A percentile compares a stretch with the other conserved stretches of the same genome.
phyloP scores from a whole-genome alignment of 2,797 vertebrate genomes.

The Scyliorhinus canicula region DNA sequence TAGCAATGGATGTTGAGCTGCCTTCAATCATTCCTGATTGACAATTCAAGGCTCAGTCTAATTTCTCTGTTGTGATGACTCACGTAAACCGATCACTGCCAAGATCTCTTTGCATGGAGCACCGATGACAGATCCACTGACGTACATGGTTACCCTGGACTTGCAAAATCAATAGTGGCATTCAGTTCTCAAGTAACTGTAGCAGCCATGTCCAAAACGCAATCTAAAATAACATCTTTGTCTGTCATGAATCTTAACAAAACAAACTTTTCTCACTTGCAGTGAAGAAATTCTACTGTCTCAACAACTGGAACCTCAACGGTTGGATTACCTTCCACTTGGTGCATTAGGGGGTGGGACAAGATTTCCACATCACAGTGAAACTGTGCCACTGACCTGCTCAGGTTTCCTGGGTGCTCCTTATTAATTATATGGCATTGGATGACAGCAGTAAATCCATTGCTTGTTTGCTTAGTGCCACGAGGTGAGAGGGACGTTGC shows the following conservation, averaged over 20 bases:
- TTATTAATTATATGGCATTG: background rate
- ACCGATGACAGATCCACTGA: background rate
- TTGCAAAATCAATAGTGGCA: background rate
- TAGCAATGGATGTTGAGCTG: background rate
- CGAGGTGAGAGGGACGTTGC: background rate
- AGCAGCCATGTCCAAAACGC: background rate
- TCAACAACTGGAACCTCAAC: background rate
- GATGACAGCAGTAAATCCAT: background rate
- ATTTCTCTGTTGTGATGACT: background rate
- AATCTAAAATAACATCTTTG: slow-evolving; percentile 17
- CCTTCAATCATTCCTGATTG: background rate
- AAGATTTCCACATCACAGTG: background rate
- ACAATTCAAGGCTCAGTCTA: background rate
- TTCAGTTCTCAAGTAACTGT: background rate
- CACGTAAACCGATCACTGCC: background rate
- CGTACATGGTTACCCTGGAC: background rate
- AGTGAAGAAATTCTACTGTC: background rate
- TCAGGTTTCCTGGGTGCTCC: background rate
- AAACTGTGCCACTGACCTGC: background rate
- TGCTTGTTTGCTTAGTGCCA: background rate
- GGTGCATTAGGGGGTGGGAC: background rate
- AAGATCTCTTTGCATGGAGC: background rate
- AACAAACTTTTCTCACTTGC: background rate
- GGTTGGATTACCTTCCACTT: background rate
- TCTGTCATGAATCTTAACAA: background rate